Base-by-base conservation (phyloP, 2,888 invertebrate genomes). In the Drosophila kokeensis region DNA sequence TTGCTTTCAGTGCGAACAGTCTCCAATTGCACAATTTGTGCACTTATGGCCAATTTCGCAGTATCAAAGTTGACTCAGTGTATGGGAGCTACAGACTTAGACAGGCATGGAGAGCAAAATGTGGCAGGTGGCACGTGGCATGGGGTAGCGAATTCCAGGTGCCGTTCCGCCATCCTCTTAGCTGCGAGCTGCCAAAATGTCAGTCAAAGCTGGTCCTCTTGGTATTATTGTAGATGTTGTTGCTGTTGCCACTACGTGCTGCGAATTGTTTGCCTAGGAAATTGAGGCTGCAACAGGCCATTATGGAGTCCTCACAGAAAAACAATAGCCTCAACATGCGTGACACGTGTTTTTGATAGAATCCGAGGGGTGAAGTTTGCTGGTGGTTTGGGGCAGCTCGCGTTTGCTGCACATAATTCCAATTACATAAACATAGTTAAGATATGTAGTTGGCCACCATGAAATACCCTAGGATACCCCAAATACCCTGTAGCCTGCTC, bases 261-360 rank as follows among this genome's bases (percentile, higher is more conserved):
- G 71, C 81, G 81, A 69, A 79, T 88, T 88, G 84, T 86, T 81
- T 85, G 83, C 62, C 69, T 73, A 82, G 68, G 69, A 76, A 78
- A 82, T 87, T 82, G 73, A 65, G 62, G 61, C 66, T 75, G 87
- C 80, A 82, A 79, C 84, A 77, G 83, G 68, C 76, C 50, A 27
- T 36, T 18, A 18, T 36, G 18, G 6, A 29, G 21, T 6, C 15
- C n/a, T 34, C 11, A 4, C 4, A 27, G 1, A 36, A 13, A 38
- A 11, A 49, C 6, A 29, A 21, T n/a, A n/a, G 50, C 55, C 29
- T 29, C 48, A 57, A 32, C 59, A 78, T 61, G 71, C 52, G 49
- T 38, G 49, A 63, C 76, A 86, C 79, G 81, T 86, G 82, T 67
- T 70, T 40, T 38, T 38, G 38, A 45, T 11, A 10, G 11, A 36